Percentiles rank a stretch among this genome's conserved stretches.
phyloP scores from a whole-genome alignment of 1,140 invertebrate genomes.

The Eumeta japonica region DNA sequence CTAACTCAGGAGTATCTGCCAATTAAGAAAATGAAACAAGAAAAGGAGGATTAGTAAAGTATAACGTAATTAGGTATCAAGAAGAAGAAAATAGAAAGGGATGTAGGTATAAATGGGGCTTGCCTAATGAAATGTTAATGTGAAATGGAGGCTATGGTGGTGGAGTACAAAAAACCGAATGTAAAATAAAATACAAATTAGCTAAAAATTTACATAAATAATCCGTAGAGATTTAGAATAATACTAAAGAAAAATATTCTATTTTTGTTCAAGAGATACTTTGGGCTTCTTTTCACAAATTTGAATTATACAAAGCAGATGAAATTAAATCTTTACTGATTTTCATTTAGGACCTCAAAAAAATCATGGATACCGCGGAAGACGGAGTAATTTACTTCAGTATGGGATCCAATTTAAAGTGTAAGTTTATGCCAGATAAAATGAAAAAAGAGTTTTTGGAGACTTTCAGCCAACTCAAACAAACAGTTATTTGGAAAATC shows the following conservation, averaged over 20 bases:
- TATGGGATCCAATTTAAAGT: conserved; percentile 60
- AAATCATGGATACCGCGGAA: conserved; percentile 53
- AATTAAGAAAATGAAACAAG: no score
- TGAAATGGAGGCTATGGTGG: no score
- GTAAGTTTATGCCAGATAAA: conserved; percentile 41
- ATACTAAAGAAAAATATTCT: neutral
- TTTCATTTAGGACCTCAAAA: conserved; percentile 34
- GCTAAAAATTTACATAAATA: neutral
- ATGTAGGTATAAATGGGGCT: no score
- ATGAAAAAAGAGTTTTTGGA: conserved; percentile 48
- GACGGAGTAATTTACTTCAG: conserved; percentile 63
- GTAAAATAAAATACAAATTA: no score
- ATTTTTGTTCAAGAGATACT: neutral
- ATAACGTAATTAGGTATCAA: no score
- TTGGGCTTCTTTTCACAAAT: neutral
- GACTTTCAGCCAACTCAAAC: conserved; percentile 52
- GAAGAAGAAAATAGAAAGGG: no score
- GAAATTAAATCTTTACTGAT: no score
- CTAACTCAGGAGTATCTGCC: no score
- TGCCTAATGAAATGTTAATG: no score
- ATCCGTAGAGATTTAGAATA: neutral
- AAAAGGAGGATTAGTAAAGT: no score
- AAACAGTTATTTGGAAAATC: conserved; percentile 35
- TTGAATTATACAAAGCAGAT: no score
- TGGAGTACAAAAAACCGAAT: no score